Conservation (phyloP, 2,888 invertebrate species). For the Apamea anceps region DNA sequence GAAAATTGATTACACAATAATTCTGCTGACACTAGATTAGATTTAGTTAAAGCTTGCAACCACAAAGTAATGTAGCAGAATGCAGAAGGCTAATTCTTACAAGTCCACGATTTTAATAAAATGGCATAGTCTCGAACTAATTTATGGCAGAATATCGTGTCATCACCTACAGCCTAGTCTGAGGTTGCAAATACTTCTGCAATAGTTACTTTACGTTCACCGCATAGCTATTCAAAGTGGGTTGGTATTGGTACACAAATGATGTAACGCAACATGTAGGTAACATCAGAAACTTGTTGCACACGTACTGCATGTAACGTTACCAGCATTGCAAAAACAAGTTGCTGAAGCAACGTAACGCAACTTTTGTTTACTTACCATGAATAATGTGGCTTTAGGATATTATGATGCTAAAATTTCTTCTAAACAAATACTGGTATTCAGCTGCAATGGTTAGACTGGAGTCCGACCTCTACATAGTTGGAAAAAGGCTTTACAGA, state of each 20-base stretch:
- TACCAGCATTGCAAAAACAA: not conserved
- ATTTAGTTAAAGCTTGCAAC: conserved; percentile 27
- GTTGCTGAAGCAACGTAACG: not conserved
- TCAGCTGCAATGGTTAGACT: not conserved
- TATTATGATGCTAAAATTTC: not conserved
- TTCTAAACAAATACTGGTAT: not conserved
- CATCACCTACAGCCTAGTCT: not conserved
- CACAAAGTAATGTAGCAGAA: not conserved
- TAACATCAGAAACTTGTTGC: not conserved
- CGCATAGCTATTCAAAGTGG: not conserved
- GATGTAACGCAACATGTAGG: not conserved
- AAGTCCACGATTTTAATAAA: not conserved
- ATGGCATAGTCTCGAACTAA: not conserved
- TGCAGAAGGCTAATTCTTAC: conserved; percentile 23
- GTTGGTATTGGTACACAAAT: not conserved
- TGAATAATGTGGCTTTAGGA: too few relatives aligned
- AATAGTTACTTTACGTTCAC: not conserved
- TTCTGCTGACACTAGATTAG: conserved; percentile 19
- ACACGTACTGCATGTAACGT: not conserved
- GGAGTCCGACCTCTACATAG: not conserved
- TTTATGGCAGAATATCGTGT: not conserved
- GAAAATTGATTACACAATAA: conserved; percentile 8
- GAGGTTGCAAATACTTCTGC: not conserved
- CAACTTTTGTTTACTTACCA: not conserved
- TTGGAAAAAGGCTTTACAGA: not conserved